Conservation (phyloP, 2,888 invertebrate species). For the Drosophila anomalipes region DNA sequence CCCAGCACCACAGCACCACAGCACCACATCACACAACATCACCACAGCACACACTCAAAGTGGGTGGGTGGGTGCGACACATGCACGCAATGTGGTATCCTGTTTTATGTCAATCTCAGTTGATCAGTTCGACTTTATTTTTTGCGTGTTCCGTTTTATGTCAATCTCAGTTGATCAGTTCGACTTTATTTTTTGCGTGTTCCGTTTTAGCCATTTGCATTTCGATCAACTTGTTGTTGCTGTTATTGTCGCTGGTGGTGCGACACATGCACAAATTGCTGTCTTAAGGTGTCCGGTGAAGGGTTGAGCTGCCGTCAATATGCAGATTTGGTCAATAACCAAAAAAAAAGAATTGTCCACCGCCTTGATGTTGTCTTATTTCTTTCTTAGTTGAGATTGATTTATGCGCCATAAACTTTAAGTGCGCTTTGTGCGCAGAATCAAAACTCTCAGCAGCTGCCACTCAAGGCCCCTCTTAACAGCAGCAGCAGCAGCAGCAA, state of each 20-base stretch:
- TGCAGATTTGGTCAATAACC: conserved; percentile 55
- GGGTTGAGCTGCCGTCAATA: conserved; percentile 58
- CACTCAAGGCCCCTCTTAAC: conserved; percentile 40
- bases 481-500: not conserved
- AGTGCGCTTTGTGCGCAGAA: conserved; percentile 60
- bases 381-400: conserved; percentile 48
- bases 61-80: conserved; percentile 17
- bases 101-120: conserved; percentile 75
- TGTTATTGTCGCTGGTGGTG: conserved; percentile 4
- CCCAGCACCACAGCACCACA: conserved; percentile 29
- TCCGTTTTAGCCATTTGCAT: conserved; percentile 59
- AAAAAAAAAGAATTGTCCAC: conserved; percentile 55
- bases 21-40: not conserved
- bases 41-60: conserved; percentile 2
- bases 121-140: conserved; percentile 35
- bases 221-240: conserved; percentile 17
- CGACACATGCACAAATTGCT: conserved; percentile 45
- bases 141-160: conserved; percentile 24
- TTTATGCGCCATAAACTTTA: conserved; percentile 76
- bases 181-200: conserved; percentile 24
- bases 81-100: conserved; percentile 69
- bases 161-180: conserved; percentile 69
- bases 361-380: conserved; percentile 13
- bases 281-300: conserved; percentile 56
- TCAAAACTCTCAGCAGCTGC: conserved; percentile 49